phyloP scores from a whole-genome alignment of 2,888 invertebrate species.

The Dynastes hyllus region DNA sequence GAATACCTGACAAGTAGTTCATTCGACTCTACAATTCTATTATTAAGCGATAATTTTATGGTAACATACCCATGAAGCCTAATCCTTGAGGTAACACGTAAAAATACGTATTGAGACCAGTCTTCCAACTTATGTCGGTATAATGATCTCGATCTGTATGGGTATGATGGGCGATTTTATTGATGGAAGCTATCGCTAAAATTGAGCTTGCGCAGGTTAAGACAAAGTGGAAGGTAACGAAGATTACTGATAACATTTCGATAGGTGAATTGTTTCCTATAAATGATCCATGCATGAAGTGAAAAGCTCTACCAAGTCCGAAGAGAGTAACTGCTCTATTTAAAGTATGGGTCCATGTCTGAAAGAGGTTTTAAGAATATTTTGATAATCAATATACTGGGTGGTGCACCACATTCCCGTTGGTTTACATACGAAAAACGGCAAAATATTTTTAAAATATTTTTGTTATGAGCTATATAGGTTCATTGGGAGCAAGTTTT shows the following conservation, averaged over 20 bases:
- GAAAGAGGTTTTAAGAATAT: constrained; percentile 17
- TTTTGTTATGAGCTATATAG: too few species aligned
- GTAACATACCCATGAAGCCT: constrained; percentile 43
- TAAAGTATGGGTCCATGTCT: constrained; percentile 54
- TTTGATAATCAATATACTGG: too few species aligned
- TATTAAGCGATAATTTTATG: background rate
- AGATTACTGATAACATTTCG: constrained; percentile 53
- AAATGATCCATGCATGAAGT: constrained; percentile 56
- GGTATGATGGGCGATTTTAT: constrained; percentile 32
- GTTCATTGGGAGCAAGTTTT: too few species aligned
- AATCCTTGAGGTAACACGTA: constrained; percentile 48
- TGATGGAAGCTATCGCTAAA: constrained; percentile 37
- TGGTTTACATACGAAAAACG: too few species aligned
- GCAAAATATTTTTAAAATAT: too few species aligned
- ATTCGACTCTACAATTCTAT: background rate
- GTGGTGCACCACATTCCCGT: too few species aligned
- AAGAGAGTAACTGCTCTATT: constrained; percentile 44
- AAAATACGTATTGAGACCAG: constrained; percentile 27
- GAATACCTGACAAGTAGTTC: constrained; percentile 42
- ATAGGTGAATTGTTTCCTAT: constrained; percentile 48
- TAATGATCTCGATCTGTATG: constrained; percentile 18
- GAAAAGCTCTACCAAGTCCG: constrained; percentile 52
- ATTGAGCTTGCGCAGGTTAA: constrained; percentile 32
- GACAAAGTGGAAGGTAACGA: constrained; percentile 44
- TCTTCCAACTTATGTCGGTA: constrained; percentile 8